Evolutionary conservation across 2,113 vertebrate genomes (phyloP), one percentile per base, ranked within the genome.

Genomic region (Pampusana beccarii): DNA sequence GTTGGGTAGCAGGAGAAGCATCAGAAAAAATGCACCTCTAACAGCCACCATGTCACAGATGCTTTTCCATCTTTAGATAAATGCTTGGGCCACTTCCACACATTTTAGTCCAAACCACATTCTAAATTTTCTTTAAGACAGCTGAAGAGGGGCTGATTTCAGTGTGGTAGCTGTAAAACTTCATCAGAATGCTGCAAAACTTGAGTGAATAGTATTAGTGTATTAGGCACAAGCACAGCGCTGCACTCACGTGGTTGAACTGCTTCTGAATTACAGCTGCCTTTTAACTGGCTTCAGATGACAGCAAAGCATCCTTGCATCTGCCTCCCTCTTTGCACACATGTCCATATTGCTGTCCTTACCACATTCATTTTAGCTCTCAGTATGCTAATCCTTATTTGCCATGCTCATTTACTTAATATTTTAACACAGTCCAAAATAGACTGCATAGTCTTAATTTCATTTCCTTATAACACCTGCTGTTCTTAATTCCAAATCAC

Each of bases 181-280:
- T 70, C 20, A 81, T 4, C 23, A 87, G 38, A 66, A 54, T 0
- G 4, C 26, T 36, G 3, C 9, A 74, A 54, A 79, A 34, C 31
- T 17, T 19, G 21, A 58, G 53, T 9, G 69, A 86, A 60, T 20
- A 25, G 16, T 33, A 28, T 24, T 26, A 57, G 29, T 10, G 18
- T 4, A 15, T 8, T 1, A 50, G 65, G 65, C 56, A 80, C 24
- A 29, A 80, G 28, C 24, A 51, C 5, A 44, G 25, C 2, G 10
- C 40, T 57, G n/a, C 40, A 26, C 40, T 70, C 23, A 3, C 0
- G 0, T 4, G 17, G 34, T 1, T 40, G 36, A 70, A 4, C n/a
- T 25, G 33, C 3, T 79, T 7, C 53, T 33, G 48, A 82, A 58
- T 38, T 69, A 36, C 57, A 42, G 53, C 42, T 88, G 65, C 79